These are phyloP conservation scores for Dinomys branickii DNA, from an alignment of 2,113 vertebrate species.

Conservation along the genomic window DNA sequence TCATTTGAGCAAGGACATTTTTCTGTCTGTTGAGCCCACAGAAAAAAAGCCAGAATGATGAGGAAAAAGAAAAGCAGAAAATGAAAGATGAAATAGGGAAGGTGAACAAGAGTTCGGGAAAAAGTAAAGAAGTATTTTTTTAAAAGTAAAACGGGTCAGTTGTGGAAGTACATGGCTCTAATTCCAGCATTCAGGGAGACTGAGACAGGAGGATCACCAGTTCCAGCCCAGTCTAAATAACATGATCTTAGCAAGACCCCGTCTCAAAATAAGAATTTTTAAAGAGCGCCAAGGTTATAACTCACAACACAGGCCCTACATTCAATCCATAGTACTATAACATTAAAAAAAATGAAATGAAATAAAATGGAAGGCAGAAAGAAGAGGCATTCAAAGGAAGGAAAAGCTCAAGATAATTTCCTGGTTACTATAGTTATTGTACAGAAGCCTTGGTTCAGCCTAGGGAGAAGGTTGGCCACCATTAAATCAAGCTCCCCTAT, in stretches of 20 bases:
- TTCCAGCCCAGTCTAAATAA: not conserved
- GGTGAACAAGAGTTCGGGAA: not conserved
- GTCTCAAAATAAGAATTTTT: not conserved
- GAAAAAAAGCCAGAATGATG: not conserved
- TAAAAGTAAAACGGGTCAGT: not conserved
- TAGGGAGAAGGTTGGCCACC: not conserved
- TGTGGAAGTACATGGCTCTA: not conserved
- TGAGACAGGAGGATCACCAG: not conserved
- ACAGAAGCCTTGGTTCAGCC: slow-evolving; percentile 5
- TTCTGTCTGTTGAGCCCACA: not conserved
- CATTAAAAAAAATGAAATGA: not conserved
- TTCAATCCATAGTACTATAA: not conserved
- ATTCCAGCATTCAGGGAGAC: not conserved
- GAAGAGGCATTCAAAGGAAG: not conserved
- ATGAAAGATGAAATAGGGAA: slow-evolving; percentile 5
- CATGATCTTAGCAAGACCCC: not conserved
- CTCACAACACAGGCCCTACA: not conserved
- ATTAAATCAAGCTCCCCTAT: not conserved
- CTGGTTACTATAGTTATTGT: not conserved
- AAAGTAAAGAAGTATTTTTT: not conserved
- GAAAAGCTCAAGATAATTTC: not conserved
- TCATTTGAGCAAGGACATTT: not conserved
- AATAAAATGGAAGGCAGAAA: not conserved
- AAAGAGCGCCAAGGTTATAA: not conserved
- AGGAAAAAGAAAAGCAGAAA: not conserved